Evolutionary conservation across 2,888 invertebrate genomes (phyloP), one percentile per base, ranked within the genome.

Genomic region (Gasteruption jaculator): DNA sequence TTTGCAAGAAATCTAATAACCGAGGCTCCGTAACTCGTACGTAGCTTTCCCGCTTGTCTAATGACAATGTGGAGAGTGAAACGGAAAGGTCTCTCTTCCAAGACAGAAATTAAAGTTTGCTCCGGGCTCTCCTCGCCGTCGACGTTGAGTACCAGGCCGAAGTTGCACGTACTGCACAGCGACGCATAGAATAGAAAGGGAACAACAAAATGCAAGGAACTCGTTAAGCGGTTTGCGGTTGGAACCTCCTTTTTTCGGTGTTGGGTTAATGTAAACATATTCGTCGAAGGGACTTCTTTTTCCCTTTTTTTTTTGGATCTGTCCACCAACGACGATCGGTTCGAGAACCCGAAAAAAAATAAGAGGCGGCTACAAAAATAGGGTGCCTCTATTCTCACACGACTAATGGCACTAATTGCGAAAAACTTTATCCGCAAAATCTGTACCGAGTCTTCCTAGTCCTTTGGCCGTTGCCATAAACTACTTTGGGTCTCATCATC

Each of bases 1-100:
- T 63, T 63, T 61, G 61, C 58, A 56, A 61, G 61, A 63, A 61
- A 63, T 63, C 58, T 63, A 63, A 63, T 63, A 60, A 63, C 50
- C 47, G 50, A 38, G 42, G 49, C 45, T 38, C 53, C 52, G 52
- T 54, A 50, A 56, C 51, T 57, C 54, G 47, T 50, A 47, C 45
- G 35, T 47, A 48, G 48, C 47, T 27, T 44, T 40, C 40, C 43
- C 48, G 27, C 27, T 27, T 41, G 52, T 56, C 53, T 60, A 58
- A 60, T 60, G 60, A 59, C 59, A 57, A 59, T 57, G n/a, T n/a
- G n/a, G n/a, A n/a, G n/a, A n/a, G n/a, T n/a, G n/a, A 60, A 54
- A 52, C 54, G 48, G 52, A 44, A 44, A 42, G 48, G 46, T 50
- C 52, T 43, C 48, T 47, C 46, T 35, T 51, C 52, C 47, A 45